Evolutionary conservation across 1,140 invertebrate species (phyloP).

Genomic region (Drosophila parvula): DNA sequence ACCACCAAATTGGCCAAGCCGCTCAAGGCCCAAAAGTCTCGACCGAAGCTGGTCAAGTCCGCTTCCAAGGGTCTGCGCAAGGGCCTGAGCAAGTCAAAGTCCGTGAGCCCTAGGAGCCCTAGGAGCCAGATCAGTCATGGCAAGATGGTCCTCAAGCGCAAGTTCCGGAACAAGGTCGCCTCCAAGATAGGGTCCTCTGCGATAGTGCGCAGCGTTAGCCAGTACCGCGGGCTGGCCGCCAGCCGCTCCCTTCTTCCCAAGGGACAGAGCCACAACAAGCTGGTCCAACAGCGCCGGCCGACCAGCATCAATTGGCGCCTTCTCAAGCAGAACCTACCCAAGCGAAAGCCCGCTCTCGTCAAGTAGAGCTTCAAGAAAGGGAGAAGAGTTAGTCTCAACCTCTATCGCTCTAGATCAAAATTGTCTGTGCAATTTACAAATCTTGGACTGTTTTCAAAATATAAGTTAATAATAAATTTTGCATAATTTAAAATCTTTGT

Average conservation of each 20-base stretch:
- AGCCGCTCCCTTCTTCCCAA: conserved; percentile 43
- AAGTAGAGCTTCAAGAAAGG: conserved; percentile 2
- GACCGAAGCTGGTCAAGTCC: conserved; percentile 6
- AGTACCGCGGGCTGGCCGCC: conserved; percentile 45
- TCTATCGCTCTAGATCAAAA: neutral
- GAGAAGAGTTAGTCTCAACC: neutral
- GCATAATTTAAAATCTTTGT: neutral
- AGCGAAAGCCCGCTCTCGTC: conserved; percentile 7
- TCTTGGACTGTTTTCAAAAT: neutral
- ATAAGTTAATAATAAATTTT: neutral
- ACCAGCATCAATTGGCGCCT: conserved; percentile 68
- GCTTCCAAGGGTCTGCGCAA: conserved; percentile 14
- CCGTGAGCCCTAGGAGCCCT: conserved; percentile 2
- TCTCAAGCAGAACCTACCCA: conserved; percentile 61
- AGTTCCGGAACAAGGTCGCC: conserved; percentile 33
- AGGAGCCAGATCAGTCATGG: conserved; percentile 38
- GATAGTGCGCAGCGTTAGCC: conserved; percentile 55
- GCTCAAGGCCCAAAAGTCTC: neutral
- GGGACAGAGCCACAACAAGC: conserved; percentile 32
- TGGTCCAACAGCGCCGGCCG: conserved; percentile 3
- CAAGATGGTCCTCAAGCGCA: conserved; percentile 60
- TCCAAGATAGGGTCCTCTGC: conserved; percentile 31
- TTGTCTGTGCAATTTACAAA: conserved; percentile 6
- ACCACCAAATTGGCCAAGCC: neutral
- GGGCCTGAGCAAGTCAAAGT: conserved; percentile 28